These are phyloP conservation scores for Antechinus flavipes DNA, from an alignment of 2,113 vertebrate species.

Conservation along the genomic window DNA sequence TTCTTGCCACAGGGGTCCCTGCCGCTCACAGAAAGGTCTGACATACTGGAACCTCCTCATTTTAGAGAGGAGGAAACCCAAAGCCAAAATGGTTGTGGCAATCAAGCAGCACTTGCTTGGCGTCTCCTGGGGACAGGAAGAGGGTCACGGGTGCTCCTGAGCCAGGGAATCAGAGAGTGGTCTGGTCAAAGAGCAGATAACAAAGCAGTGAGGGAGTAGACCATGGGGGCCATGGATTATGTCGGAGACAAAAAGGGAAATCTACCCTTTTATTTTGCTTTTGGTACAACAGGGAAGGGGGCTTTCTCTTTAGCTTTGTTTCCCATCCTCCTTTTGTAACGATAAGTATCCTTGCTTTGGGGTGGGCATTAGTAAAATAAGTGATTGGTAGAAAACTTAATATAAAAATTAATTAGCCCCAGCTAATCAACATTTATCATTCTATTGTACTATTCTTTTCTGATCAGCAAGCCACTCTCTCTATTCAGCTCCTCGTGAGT, in stretches of 20 bases:
- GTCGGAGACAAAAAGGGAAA: not conserved
- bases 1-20: no score
- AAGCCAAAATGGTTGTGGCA: not conserved
- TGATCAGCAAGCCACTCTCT: not conserved
- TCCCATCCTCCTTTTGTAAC: not conserved
- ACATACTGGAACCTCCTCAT: not conserved
- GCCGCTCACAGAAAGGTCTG: no score
- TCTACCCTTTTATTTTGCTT: not conserved
- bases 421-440: not conserved
- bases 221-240: not conserved
- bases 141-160: no score
- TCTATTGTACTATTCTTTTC: not conserved
- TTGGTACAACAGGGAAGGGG: not conserved
- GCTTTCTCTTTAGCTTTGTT: not conserved
- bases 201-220: not conserved
- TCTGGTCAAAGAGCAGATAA: not conserved
- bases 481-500: not conserved
- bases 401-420: not conserved
- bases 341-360: no score
- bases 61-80: slow-evolving; percentile 32
- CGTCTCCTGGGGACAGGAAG: slow-evolving; percentile 9
- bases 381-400: not conserved
- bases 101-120: slow-evolving; percentile 8
- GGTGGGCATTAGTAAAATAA: not conserved
- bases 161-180: no score